Evolutionary conservation across 2,113 vertebrate species (phyloP).

Genomic region (Lota lota): DNA sequence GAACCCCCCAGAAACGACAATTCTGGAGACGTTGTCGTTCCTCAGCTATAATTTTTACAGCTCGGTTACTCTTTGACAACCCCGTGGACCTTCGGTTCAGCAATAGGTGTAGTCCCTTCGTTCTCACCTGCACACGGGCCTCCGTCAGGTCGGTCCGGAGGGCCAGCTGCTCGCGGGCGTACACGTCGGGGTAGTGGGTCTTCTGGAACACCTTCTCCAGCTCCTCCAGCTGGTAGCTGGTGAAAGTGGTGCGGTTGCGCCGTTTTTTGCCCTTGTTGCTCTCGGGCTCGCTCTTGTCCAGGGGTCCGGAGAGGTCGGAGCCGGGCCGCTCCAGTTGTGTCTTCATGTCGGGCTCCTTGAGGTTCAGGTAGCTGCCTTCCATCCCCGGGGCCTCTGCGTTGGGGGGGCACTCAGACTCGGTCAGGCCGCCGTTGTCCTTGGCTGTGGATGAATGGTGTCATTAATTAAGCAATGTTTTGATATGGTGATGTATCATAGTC

Average conservation of each 20-base stretch:
- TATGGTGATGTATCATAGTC: too few species aligned
- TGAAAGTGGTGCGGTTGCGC: conserved; percentile 94
- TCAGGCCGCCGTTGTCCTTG: conserved; percentile 83
- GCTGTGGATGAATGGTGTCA: conserved; percentile 57
- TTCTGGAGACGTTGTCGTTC: too few species aligned
- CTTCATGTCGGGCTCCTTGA: conserved; percentile 84
- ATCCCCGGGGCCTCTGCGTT: conserved; percentile 84
- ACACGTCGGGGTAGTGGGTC: conserved; percentile 96
- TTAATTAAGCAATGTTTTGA: too few species aligned
- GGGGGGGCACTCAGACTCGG: conserved; percentile 80
- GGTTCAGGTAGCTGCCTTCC: conserved; percentile 90
- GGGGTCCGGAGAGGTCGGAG: conserved; percentile 80
- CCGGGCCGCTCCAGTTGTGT: conserved; percentile 78
- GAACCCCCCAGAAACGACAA: too few species aligned
- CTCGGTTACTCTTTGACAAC: too few species aligned
- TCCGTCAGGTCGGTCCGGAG: conserved; percentile 95
- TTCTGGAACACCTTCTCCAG: conserved; percentile 98
- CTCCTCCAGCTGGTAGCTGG: conserved; percentile 95
- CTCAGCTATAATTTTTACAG: too few species aligned
- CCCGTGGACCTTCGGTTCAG: too few species aligned
- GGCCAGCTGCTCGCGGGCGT: conserved; percentile 93
- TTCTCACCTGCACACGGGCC: conserved; percentile 89
- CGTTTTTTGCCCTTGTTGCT: conserved; percentile 96
- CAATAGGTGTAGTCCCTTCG: background rate
- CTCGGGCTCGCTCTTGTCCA: conserved; percentile 89